Percentiles rank a stretch among this genome's conserved stretches.
phyloP scores from a whole-genome alignment of 2,113 vertebrate species.

The Rhinogobius similis region DNA sequence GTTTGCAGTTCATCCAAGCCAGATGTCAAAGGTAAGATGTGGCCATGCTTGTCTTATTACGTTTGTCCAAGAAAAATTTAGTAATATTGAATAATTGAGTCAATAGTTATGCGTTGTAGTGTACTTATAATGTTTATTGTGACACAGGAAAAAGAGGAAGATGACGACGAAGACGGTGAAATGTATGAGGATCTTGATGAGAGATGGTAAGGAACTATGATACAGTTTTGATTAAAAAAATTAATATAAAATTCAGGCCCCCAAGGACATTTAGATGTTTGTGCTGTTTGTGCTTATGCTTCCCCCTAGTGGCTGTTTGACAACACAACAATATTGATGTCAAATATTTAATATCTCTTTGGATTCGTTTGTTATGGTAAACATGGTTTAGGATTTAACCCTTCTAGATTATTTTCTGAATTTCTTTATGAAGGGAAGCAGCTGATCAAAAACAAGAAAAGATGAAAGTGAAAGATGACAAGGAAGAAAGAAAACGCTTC shows the following conservation, averaged over 20 bases:
- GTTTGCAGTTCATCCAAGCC: conserved; percentile 66
- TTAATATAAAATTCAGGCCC: too few species aligned
- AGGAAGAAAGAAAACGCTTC: conserved; percentile 81
- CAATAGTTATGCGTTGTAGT: not conserved
- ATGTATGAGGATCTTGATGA: conserved; percentile 89
- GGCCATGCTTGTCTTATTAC: not conserved
- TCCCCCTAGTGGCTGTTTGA: conserved; percentile 34
- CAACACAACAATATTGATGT: conserved; percentile 4
- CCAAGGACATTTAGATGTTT: not conserved
- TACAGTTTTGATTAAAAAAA: not conserved
- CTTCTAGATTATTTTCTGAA: not conserved
- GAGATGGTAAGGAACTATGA: conserved; percentile 75
- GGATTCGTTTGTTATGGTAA: not conserved
- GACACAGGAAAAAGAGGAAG: conserved; percentile 72
- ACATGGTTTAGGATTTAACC: too few species aligned
- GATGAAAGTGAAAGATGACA: conserved; percentile 82
- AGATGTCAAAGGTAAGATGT: conserved; percentile 67
- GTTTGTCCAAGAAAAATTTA: not conserved
- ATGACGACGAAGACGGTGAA: conserved; percentile 81
- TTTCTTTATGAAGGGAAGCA: conserved; percentile 50
- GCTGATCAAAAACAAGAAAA: conserved; percentile 78
- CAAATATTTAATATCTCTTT: not conserved
- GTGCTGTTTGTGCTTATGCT: too few species aligned
- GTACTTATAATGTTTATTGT: conserved; percentile 10
- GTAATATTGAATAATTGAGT: not conserved